These are phyloP conservation scores for Notoglanidium macrostoma DNA, from an alignment of 2,797 vertebrate species.

Conservation along the genomic window DNA sequence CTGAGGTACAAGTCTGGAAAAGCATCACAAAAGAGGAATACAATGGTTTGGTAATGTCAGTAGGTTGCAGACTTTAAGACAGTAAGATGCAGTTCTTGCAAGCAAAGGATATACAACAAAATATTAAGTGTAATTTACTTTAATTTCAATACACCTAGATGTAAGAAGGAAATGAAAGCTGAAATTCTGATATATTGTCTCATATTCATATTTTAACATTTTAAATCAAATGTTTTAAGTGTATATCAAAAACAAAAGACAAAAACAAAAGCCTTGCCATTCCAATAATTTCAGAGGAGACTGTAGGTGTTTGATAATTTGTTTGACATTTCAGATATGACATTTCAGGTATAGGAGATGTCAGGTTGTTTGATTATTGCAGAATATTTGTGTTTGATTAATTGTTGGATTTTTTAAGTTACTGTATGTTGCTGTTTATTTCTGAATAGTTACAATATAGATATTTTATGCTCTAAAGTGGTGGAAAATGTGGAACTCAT, in stretches of 20 bases:
- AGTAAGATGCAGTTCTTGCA: no score
- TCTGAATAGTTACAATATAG: not conserved
- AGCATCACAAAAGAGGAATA: no score
- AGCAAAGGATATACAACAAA: no score
- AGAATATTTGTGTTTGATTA: not conserved
- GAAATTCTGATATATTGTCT: no score
- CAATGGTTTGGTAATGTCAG: no score
- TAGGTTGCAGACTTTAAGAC: no score
- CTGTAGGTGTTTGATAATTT: not conserved
- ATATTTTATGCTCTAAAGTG: not conserved
- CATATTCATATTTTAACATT: not conserved
- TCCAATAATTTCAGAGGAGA: not conserved
- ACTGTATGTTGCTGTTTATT: not conserved
- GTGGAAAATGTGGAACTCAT: not conserved
- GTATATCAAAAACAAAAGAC: not conserved
- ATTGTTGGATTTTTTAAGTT: not conserved
- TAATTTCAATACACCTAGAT: no score
- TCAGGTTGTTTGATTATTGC: not conserved
- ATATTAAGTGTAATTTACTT: no score
- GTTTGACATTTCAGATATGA: not conserved
- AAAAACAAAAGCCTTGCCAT: not conserved
- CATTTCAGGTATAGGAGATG: not conserved
- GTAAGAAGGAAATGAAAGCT: no score
- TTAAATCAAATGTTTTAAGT: not conserved
- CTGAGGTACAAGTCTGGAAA: no score